These are phyloP conservation scores for Myotis findleyi DNA, from an alignment of 2,797 vertebrate species.

Conservation along the genomic window DNA sequence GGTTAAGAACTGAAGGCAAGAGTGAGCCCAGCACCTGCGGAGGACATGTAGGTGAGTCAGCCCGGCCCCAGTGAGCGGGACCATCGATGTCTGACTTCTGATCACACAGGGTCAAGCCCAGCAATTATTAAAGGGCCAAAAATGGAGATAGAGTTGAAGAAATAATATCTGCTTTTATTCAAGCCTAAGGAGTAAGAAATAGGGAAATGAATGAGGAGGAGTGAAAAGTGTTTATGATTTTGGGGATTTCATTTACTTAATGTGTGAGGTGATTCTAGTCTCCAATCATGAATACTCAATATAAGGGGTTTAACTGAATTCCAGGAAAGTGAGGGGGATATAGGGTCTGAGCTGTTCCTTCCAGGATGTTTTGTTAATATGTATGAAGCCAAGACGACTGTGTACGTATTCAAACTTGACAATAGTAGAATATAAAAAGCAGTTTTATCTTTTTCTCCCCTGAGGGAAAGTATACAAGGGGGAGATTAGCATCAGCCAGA, in stretches of 20 bases:
- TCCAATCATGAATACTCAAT: neutral
- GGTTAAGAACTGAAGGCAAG: neutral
- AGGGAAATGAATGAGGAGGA: neutral
- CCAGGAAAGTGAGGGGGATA: neutral
- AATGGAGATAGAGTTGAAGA: neutral
- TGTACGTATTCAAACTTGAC: neutral
- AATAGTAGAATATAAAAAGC: neutral
- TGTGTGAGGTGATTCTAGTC: neutral
- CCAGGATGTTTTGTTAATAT: constrained; percentile 49
- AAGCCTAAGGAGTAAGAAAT: neutral
- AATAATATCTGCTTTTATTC: neutral
- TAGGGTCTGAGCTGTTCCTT: neutral
- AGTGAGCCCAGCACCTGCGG: neutral
- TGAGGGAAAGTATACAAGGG: neutral
- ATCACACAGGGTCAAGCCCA: neutral
- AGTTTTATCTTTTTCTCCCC: neutral
- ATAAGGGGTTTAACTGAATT: neutral
- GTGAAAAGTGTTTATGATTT: neutral
- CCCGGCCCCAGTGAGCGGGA: neutral
- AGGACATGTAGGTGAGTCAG: neutral
- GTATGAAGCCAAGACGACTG: constrained; percentile 13
- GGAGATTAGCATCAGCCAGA: neutral
- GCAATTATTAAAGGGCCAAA: neutral
- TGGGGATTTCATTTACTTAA: neutral
- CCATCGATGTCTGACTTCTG: neutral